Percentiles rank a stretch among this genome's conserved stretches.
phyloP scores from a whole-genome alignment of 2,797 vertebrate species.

The Helicolenus hilgendorfi region DNA sequence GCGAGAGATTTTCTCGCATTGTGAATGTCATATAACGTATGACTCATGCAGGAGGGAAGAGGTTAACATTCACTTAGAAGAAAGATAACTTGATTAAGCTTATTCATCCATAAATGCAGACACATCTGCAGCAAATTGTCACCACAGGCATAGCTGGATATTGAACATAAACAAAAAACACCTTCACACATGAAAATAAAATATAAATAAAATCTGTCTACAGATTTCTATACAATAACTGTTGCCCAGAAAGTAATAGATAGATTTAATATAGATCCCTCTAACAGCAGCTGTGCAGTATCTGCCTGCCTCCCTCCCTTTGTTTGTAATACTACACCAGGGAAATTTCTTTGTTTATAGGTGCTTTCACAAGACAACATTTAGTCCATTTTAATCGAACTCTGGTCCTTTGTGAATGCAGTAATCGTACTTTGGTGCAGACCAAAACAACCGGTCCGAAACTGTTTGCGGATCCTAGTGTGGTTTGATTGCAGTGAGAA shows the following conservation, averaged over 20 bases:
- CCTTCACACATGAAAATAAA: neutral
- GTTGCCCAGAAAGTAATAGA: neutral
- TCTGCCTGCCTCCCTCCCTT: neutral
- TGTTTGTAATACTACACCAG: neutral
- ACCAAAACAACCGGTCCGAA: neutral
- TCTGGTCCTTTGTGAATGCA: neutral
- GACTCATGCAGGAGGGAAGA: slow-evolving; percentile 26
- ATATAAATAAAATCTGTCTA: neutral
- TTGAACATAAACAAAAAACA: neutral
- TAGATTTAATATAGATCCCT: neutral
- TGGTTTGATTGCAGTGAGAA: neutral
- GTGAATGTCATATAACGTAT: slow-evolving; percentile 5
- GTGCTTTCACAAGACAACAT: neutral
- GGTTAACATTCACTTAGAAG: neutral
- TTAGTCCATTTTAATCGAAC: neutral
- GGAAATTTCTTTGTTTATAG: neutral
- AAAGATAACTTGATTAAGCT: neutral
- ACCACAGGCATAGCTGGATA: neutral
- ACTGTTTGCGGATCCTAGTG: neutral
- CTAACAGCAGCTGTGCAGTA: neutral
- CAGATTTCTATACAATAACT: neutral
- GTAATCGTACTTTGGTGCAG: neutral
- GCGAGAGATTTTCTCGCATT: neutral
- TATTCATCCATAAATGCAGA: slow-evolving; percentile 6
- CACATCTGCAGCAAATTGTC: neutral